Base-by-base conservation (phyloP, 2,113 vertebrate genomes). In the Amphilophus citrinellus region DNA sequence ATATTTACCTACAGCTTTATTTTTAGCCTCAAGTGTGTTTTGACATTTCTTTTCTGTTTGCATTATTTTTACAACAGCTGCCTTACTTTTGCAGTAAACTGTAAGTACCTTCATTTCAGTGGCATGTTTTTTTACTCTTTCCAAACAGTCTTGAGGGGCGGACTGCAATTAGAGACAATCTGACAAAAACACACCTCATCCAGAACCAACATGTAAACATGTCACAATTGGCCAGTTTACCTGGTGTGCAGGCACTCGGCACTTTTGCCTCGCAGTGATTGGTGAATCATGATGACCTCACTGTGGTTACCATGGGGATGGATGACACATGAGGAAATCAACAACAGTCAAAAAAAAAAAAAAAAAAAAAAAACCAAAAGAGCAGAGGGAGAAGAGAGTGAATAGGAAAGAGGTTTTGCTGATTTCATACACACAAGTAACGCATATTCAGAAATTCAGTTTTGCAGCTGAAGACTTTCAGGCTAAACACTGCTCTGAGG, bases 221-320 rank as follows among this genome's bases (percentile, higher is more conserved):
- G 56, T 80, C 14, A 24, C 65, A 59, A 92, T 35, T 75, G 87
- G 73, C 88, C 90, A 94, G 95, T 96, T 98, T 99, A 99, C 98
- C 98, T 99, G 90, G 95, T 98, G 96, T 97, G 97, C 93, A 99
- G 98, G 96, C 98, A 98, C 95, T 99, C 98, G 90, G 98, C 97
- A 97, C 98, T 99, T 97, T 97, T 97, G 97, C 98, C 98, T 95
- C 97, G 97, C 95, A 98, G 97, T 97, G 97, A 97, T 94, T 97
- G 97, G 97, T 97, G 97, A 96, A 98, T 97, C 97, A 97, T 97
- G 96, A 99, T 97, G 97, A 98, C 97, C 96, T 99, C 97, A 97
- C 98, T 99, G 98, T 96, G 96, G 96, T 97, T 96, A 98, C 96
- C 97, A 97, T 97, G 97, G 97, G 95, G 93, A 94, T 95, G 97